Conservation (phyloP, 2,113 vertebrate genomes). For the Lagopus muta region DNA sequence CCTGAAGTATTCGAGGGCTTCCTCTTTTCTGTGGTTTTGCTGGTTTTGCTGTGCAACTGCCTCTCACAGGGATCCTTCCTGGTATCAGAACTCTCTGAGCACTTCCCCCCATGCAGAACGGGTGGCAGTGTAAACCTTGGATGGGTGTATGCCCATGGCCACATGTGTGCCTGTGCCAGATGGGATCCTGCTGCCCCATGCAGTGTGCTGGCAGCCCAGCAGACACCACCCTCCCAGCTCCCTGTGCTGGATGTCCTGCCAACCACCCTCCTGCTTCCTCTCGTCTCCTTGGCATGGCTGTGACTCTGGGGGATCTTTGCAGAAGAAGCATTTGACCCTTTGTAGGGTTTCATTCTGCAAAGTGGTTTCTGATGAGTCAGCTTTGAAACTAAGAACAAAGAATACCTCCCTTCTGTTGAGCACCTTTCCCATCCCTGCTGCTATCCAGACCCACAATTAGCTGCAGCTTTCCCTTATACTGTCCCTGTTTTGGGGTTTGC, state of each 20-base stretch:
- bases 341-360: neutral
- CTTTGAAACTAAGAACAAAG: neutral
- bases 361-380: neutral
- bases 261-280: accelerated
- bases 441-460: neutral
- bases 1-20: neutral
- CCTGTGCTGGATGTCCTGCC: neutral
- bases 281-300: accelerated
- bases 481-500: accelerated
- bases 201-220: neutral
- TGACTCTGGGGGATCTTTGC: neutral
- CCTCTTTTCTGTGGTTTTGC: constrained; percentile 47
- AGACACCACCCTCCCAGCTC: no score
- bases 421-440: accelerated
- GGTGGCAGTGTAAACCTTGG: accelerated
- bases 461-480: neutral
- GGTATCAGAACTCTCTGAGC: neutral
- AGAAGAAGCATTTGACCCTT: neutral
- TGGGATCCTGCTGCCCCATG: neutral
- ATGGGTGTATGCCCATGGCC: accelerated
- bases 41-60: neutral
- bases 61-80: constrained; percentile 27
- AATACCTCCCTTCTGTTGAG: neutral
- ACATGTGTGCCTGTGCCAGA: neutral
- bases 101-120: neutral